Conservation (phyloP, 2,888 invertebrate genomes). For the Thelaira solivaga region DNA sequence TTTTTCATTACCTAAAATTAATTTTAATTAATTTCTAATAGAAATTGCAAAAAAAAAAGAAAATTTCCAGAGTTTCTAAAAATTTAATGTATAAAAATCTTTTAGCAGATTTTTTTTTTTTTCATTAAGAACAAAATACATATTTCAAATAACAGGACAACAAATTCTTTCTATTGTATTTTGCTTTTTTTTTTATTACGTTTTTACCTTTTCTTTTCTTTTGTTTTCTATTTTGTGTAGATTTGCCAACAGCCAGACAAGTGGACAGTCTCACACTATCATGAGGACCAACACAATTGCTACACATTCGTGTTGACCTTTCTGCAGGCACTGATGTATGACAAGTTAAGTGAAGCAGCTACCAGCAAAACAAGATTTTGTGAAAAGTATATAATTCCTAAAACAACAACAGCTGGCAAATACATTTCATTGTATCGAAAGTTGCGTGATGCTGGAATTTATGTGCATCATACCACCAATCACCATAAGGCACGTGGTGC, state of each 20-base stretch:
- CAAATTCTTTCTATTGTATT: conserved; percentile 26
- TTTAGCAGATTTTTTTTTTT: not conserved
- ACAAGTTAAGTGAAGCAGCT: conserved; percentile 84
- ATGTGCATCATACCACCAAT: conserved; percentile 77
- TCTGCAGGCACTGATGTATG: conserved; percentile 84
- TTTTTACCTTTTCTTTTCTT: not conserved
- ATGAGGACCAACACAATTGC: conserved; percentile 88
- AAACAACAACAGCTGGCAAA: conserved; percentile 89
- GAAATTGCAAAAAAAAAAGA: too few species aligned
- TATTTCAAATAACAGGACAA: too few species aligned
- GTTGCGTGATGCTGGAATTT: conserved; percentile 79
- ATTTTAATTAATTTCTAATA: too few species aligned
- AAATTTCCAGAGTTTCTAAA: too few species aligned
- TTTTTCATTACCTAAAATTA: too few species aligned
- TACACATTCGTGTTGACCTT: conserved; percentile 91
- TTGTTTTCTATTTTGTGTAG: conserved; percentile 60
- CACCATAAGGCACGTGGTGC: conserved; percentile 41
- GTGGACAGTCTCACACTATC: conserved; percentile 85
- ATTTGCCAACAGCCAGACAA: conserved; percentile 72
- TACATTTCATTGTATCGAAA: conserved; percentile 90
- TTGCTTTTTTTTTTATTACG: not conserved
- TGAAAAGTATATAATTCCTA: conserved; percentile 87
- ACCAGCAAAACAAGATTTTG: conserved; percentile 84
- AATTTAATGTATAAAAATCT: not conserved
- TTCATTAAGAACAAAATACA: too few species aligned